These are phyloP conservation scores for Turdus rufiventris DNA, from an alignment of 2,113 vertebrate species.

Conservation along the genomic window DNA sequence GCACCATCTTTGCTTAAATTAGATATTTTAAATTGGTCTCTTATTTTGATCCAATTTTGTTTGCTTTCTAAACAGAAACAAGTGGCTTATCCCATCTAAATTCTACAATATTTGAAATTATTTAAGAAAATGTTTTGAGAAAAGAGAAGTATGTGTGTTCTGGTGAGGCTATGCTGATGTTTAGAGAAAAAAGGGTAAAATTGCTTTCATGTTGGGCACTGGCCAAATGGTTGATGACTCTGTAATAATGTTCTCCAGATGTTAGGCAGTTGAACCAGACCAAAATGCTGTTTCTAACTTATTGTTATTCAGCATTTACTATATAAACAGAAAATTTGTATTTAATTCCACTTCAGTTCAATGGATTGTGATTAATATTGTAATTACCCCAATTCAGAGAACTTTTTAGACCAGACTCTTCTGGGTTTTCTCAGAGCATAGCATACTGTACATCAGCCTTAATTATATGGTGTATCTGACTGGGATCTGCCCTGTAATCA, in stretches of 20 bases:
- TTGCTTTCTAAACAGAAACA: slow-evolving; percentile 65
- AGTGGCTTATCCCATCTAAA: slow-evolving; percentile 18
- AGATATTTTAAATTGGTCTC: slow-evolving; percentile 48
- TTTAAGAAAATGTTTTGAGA: background rate
- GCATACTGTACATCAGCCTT: background rate
- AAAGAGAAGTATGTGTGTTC: background rate
- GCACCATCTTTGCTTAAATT: slow-evolving; percentile 49
- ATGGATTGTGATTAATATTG: slow-evolving; percentile 57
- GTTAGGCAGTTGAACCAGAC: slow-evolving; percentile 50
- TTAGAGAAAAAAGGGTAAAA: slow-evolving; percentile 8
- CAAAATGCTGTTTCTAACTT: slow-evolving; percentile 27
- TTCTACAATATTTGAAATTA: background rate
- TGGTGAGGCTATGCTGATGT: background rate
- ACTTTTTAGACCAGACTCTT: slow-evolving; percentile 24
- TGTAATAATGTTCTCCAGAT: slow-evolving; percentile 42
- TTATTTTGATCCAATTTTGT: slow-evolving; percentile 57
- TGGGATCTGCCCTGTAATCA: slow-evolving; percentile 8
- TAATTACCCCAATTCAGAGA: slow-evolving; percentile 39
- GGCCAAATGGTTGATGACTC: slow-evolving; percentile 9
- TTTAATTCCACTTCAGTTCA: slow-evolving; percentile 46
- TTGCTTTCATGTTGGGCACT: background rate
- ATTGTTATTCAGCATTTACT: background rate
- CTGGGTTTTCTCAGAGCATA: background rate
- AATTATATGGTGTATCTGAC: background rate
- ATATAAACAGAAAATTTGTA: slow-evolving; percentile 44